phyloP scores from a whole-genome alignment of 2,113 vertebrate genomes.

The Thamnophis sirtalis region DNA sequence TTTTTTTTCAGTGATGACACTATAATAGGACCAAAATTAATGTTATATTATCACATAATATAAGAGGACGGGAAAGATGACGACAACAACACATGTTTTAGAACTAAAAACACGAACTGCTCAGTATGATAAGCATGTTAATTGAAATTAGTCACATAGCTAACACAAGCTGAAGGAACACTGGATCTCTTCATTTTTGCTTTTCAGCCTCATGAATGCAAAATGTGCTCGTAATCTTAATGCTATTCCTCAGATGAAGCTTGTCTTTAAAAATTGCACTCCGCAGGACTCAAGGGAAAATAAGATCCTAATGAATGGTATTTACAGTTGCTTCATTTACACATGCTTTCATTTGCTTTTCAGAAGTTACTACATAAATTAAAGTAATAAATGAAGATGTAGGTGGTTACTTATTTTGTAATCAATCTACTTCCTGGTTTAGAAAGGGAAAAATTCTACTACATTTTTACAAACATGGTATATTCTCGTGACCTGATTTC shows the following conservation, averaged over 20 bases:
- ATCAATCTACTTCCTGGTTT: conserved; percentile 35
- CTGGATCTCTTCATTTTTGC: conserved; percentile 63
- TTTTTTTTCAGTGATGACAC: conserved; percentile 1
- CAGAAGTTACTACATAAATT: conserved; percentile 63
- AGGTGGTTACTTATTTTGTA: conserved; percentile 35
- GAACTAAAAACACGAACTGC: conserved; percentile 55
- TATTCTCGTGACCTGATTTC: background rate
- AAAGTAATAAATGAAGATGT: conserved; percentile 55
- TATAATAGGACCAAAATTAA: conserved; percentile 34
- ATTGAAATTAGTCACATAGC: conserved; percentile 73
- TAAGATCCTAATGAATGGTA: conserved; percentile 77
- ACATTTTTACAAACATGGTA: conserved; percentile 1
- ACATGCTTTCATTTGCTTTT: conserved; percentile 62
- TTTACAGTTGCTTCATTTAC: conserved; percentile 73
- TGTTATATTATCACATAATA: conserved; percentile 51
- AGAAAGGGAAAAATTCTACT: conserved; percentile 23
- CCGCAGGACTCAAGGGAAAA: conserved; percentile 75
- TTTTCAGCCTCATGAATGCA: conserved; percentile 73
- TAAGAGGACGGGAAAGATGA: conserved; percentile 48
- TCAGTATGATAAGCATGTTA: conserved; percentile 67
- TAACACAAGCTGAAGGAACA: conserved; percentile 68
- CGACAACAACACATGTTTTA: conserved; percentile 53
- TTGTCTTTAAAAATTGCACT: conserved; percentile 73
- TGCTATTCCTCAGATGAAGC: conserved; percentile 68
- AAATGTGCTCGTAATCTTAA: conserved; percentile 77